Evolutionary conservation across 2,113 vertebrate genomes (phyloP), one percentile per base, ranked within the genome.

Genomic region (Oncorhynchus tshawytscha): DNA sequence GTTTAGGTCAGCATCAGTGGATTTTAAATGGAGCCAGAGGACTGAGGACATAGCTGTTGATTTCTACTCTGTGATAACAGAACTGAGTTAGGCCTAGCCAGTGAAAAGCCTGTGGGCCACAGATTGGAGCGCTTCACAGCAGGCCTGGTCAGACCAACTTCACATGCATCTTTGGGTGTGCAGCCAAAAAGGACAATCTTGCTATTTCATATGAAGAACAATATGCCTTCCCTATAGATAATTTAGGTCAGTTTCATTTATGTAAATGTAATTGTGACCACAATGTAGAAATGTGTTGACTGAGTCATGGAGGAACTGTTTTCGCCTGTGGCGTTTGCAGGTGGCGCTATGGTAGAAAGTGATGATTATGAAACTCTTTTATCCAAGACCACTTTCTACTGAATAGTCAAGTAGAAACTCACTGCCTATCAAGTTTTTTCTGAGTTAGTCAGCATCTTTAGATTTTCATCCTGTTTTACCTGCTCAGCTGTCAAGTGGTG

Each of bases 1-100:
- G 69, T 72, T 76, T 72, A 70, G 59, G 8, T 45, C 73, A 49
- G 64, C 27, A 59, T 59, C 25, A 73, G 65, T 48, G 62, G 70
- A 70, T 39, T 67, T 62, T 67, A 76, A 69, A 71, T 75, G 69
- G 70, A 78, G 51, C 73, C 73, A 49, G 59, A 25, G 73, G 72
- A 66, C 73, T 45, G 70, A 13, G 70, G 72, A 66, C 70, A 57
- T 69, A 45, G 59, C 45, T 69, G 34, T 25, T 73, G 73, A 76
- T 79, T 67, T 71, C 31, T 31, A 13, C 27, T 24, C 29, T 15
- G 15, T 45, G 77, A 79, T 82, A 76, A 76, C 69, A 45, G 57
- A 59, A 70, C 57, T 22, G 59, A 70, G 31, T 76, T 76, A 73
- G 51, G 51, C 15, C 51, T 18, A 54, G 39, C 20, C 24, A 29